These are phyloP conservation scores for Bubo scandiacus DNA, from an alignment of 2,113 vertebrate genomes.

Conservation along the genomic window DNA sequence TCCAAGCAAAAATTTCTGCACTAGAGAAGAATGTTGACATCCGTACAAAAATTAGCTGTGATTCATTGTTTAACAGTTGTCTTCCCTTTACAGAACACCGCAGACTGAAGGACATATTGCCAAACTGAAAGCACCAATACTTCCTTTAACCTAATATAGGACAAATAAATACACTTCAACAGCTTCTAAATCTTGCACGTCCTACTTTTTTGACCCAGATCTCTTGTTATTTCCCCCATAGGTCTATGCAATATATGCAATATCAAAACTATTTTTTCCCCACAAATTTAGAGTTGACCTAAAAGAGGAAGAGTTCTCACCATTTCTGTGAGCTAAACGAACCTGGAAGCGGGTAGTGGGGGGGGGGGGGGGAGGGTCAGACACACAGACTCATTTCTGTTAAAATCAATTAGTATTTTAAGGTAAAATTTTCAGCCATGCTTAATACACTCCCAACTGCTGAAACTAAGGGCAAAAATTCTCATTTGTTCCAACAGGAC, in stretches of 20 bases:
- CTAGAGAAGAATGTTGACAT: conserved; percentile 30
- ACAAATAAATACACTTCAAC: conserved; percentile 59
- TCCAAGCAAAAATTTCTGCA: conserved; percentile 1
- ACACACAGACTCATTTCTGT: not conserved
- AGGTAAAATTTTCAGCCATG: not conserved
- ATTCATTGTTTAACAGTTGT: conserved; percentile 49
- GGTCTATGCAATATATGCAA: not conserved
- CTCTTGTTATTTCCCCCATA: conserved; percentile 13
- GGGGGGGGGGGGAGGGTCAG: not conserved
- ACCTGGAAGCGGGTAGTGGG: not conserved
- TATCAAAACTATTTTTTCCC: conserved; percentile 30
- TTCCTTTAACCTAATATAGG: conserved; percentile 56
- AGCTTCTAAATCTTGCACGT: conserved; percentile 30
- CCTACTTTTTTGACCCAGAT: conserved; percentile 63
- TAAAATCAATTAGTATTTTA: not conserved
- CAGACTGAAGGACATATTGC: conserved; percentile 46
- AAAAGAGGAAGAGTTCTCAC: not conserved
- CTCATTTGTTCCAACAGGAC: not conserved
- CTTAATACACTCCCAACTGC: not conserved
- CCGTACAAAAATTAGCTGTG: conserved; percentile 42
- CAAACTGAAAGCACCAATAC: conserved; percentile 49
- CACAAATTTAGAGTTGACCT: conserved; percentile 17
- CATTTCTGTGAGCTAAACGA: not conserved
- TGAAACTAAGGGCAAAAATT: not conserved
- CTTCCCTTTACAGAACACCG: conserved; percentile 15